These are phyloP conservation scores for Cotesia congregata DNA, from an alignment of 2,888 invertebrate genomes.

Conservation along the genomic window DNA sequence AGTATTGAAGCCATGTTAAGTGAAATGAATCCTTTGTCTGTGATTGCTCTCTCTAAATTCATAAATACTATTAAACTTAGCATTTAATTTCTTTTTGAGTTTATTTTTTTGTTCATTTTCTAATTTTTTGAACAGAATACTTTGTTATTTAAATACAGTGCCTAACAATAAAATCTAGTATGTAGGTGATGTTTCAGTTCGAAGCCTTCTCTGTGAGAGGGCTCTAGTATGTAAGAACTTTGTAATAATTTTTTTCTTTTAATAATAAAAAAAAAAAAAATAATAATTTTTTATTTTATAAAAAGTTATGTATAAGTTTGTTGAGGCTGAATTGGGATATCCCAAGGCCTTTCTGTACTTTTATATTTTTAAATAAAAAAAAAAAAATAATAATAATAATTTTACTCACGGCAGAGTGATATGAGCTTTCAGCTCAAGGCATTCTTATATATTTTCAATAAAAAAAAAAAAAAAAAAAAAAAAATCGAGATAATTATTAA, in stretches of 20 bases:
- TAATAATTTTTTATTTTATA: too few species aligned
- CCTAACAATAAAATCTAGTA: not conserved
- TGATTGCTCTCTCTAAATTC: not conserved
- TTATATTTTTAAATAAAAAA: too few species aligned
- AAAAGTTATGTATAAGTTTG: too few species aligned
- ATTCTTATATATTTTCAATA: not conserved
- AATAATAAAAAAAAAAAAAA: too few species aligned
- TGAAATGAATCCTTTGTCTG: not conserved
- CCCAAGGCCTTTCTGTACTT: too few species aligned
- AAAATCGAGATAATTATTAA: too few species aligned
- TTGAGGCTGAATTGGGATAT: too few species aligned
- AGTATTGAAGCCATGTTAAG: not conserved
- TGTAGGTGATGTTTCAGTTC: not conserved
- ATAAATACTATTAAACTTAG: not conserved
- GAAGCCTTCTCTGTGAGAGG: not conserved
- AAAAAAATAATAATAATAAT: too few species aligned
- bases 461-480: slow-evolving; percentile 10
- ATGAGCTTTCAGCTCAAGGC: slow-evolving; percentile 3
- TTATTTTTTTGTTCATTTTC: not conserved
- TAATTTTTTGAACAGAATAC: not conserved
- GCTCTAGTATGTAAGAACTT: too few species aligned
- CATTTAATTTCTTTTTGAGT: not conserved
- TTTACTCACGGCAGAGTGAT: slow-evolving; percentile 19
- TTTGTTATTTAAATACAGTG: not conserved
- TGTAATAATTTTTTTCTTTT: too few species aligned